Percentiles rank a stretch among this genome's conserved stretches.
These are phyloP conservation scores for Netelia virgata DNA, from an alignment of 2,888 invertebrate genomes.

Conservation along the genomic window DNA sequence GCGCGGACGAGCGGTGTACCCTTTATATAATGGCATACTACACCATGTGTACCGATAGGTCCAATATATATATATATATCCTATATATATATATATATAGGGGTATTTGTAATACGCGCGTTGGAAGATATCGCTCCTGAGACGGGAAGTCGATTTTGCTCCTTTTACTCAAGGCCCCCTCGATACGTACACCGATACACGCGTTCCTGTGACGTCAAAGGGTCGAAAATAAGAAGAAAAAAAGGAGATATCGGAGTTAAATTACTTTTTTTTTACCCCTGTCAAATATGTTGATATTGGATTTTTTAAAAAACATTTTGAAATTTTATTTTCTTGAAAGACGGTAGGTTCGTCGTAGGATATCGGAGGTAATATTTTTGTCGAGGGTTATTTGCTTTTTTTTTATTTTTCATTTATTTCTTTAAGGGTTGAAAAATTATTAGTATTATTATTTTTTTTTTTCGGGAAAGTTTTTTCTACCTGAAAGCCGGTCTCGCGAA, in stretches of 20 bases:
- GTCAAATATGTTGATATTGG: too few relatives aligned
- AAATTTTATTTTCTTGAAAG: too few relatives aligned
- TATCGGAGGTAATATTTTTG: too few relatives aligned
- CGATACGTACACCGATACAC: neutral
- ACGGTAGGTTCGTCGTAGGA: too few relatives aligned
- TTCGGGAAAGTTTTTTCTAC: neutral
- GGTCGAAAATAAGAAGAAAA: neutral
- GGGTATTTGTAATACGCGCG: slow-evolving; percentile 20
- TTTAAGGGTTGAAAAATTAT: neutral
- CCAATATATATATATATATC: neutral
- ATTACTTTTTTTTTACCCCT: too few relatives aligned
- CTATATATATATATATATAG: neutral
- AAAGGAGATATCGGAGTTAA: neutral
- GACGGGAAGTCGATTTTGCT: slow-evolving; percentile 42
- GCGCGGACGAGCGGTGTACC: slow-evolving; percentile 26
- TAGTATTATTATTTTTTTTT: neutral
- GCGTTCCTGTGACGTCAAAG: neutral
- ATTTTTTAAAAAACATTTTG: too few relatives aligned
- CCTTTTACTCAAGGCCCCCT: slow-evolving; percentile 8
- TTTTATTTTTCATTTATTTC: too few relatives aligned
- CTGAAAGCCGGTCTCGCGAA: neutral
- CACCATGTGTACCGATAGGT: neutral
- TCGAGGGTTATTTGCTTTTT: too few relatives aligned
- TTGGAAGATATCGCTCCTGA: slow-evolving; percentile 27
- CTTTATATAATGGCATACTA: slow-evolving; percentile 1